A percentile compares a stretch with the other conserved stretches of the same genome.
phyloP scores from a whole-genome alignment of 1,140 invertebrate species.

The Drosophila ogumai region DNA sequence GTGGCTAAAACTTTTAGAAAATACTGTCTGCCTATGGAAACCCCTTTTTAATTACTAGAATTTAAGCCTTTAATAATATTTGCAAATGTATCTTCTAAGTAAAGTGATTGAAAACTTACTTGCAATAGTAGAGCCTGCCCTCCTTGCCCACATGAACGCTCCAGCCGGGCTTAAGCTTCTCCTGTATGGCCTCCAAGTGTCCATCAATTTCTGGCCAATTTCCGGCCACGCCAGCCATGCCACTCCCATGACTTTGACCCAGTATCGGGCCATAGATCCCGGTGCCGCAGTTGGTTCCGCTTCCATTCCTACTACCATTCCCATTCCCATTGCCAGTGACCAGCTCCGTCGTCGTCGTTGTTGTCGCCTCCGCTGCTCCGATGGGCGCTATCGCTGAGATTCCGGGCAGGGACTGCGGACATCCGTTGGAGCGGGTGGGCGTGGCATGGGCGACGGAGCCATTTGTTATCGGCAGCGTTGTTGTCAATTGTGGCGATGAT shows the following conservation, averaged over 20 bases:
- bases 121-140: conserved; percentile 92
- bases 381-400: conserved; percentile 42
- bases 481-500: conserved; percentile 78
- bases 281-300: conserved; percentile 14
- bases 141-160: conserved; percentile 90
- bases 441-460: conserved; percentile 46
- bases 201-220: conserved; percentile 83
- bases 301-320: conserved; percentile 13
- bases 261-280: conserved; percentile 65
- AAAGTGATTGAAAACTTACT: conserved; percentile 87
- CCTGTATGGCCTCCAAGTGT: conserved; percentile 86
- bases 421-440: conserved; percentile 57
- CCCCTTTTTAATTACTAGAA: not conserved
- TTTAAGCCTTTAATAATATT: not conserved
- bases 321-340: conserved; percentile 21
- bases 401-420: conserved; percentile 62
- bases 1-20: not conserved
- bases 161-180: conserved; percentile 88
- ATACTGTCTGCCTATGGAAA: not conserved
- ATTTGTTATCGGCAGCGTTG: conserved; percentile 67
- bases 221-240: conserved; percentile 52
- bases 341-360: conserved; percentile 31
- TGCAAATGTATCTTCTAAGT: not conserved
- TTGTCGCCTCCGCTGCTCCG: conserved; percentile 15
- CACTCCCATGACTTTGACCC: conserved; percentile 54